These are phyloP conservation scores for Brachyalestes nurse DNA, from an alignment of 2,797 vertebrate genomes.

Conservation along the genomic window DNA sequence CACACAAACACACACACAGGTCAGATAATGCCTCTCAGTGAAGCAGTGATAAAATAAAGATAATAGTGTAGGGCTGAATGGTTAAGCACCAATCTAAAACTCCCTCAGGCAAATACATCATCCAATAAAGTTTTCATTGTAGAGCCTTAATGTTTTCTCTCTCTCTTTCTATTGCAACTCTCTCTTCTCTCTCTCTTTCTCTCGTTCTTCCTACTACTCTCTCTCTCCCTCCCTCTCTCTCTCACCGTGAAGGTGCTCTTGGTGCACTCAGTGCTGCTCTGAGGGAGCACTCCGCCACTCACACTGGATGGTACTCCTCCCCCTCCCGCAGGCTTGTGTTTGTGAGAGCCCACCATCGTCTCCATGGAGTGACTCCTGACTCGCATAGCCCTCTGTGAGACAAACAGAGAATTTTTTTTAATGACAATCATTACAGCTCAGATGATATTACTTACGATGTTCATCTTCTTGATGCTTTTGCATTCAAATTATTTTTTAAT, in stretches of 20 bases:
- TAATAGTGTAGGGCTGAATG: slow-evolving; percentile 3
- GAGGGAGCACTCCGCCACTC: slow-evolving; percentile 89
- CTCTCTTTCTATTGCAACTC: neutral
- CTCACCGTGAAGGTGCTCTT: slow-evolving; percentile 97
- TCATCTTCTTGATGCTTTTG: no score
- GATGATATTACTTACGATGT: no score
- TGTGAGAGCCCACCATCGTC: slow-evolving; percentile 93
- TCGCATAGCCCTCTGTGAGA: slow-evolving; percentile 89
- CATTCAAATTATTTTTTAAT: no score
- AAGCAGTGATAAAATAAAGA: neutral
- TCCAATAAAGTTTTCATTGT: slow-evolving; percentile 3
- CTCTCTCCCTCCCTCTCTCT: neutral
- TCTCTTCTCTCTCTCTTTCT: neutral
- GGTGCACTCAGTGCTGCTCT: slow-evolving; percentile 88
- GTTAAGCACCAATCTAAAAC: neutral
- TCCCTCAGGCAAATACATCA: neutral
- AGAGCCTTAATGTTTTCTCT: neutral
- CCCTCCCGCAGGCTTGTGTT: slow-evolving; percentile 79
- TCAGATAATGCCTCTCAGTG: neutral
- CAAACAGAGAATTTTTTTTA: no score
- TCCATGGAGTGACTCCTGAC: slow-evolving; percentile 98
- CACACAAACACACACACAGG: neutral
- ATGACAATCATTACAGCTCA: no score
- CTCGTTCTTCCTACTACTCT: neutral
- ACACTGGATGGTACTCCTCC: slow-evolving; percentile 89